Evolutionary conservation across 2,113 vertebrate genomes (phyloP).

Genomic region (Todiramphus saurophagus): DNA sequence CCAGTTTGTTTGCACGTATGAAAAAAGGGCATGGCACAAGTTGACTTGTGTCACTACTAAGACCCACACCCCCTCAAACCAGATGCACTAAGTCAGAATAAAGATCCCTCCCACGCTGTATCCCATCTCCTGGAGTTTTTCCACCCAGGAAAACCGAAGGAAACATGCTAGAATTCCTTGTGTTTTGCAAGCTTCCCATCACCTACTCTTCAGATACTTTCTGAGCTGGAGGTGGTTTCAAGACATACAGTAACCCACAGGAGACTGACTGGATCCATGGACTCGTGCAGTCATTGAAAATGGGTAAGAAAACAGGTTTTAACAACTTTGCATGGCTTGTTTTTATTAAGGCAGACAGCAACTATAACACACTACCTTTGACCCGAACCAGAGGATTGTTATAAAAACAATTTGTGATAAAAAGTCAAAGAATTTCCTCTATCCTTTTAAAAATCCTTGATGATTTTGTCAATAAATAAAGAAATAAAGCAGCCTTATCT

Average conservation of each 20-base stretch:
- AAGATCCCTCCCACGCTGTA: neutral
- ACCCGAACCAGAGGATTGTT: neutral
- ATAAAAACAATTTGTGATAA: too few relatives aligned
- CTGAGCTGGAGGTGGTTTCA: neutral
- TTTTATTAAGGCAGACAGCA: neutral
- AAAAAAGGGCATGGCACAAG: neutral
- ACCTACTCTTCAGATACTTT: neutral
- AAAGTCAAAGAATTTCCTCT: neutral
- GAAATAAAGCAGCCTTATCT: neutral
- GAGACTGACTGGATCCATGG: neutral
- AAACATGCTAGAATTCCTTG: neutral
- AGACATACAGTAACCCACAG: neutral
- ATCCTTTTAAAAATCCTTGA: neutral
- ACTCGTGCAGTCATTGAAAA: neutral
- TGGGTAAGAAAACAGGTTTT: fast-evolving
- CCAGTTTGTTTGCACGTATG: neutral
- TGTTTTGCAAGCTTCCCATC: neutral
- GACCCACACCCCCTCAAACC: neutral
- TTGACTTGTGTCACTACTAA: neutral
- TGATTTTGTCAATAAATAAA: neutral
- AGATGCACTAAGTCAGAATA: neutral
- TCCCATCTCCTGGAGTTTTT: neutral
- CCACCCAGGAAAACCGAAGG: neutral
- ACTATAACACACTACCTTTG: fast-evolving
- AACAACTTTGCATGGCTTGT: neutral